Conservation (phyloP, 2,888 invertebrate species). For the Lepidocyrtoides sp. region DNA sequence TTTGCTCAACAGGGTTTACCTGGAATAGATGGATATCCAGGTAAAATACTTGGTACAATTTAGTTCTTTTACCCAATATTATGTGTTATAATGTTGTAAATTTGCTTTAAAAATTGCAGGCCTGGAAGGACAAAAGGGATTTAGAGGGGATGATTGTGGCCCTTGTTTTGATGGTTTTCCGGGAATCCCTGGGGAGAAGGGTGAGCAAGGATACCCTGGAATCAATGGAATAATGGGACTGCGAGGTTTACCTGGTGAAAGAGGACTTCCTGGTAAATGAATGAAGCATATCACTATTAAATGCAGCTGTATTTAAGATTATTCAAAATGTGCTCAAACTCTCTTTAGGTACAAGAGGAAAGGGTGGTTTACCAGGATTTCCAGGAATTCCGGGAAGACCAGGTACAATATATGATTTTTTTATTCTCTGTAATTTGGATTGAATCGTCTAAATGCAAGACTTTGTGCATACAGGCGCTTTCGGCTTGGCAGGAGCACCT, state of each 20-base stretch:
- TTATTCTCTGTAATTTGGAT: too few relatives aligned
- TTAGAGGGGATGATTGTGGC: conserved; percentile 89
- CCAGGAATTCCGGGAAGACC: conserved; percentile 86
- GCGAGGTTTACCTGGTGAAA: conserved; percentile 87
- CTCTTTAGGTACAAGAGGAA: conserved; percentile 87
- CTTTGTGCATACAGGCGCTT: conserved; percentile 51
- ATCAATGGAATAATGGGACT: conserved; percentile 86
- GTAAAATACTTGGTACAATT: conserved; percentile 86
- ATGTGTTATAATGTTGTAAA: too few relatives aligned
- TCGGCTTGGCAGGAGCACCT: conserved; percentile 72
- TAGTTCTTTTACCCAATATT: too few relatives aligned
- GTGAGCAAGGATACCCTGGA: conserved; percentile 88
- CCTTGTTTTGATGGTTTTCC: conserved; percentile 87
- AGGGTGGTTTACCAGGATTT: conserved; percentile 88
- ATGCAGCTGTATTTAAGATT: neutral
- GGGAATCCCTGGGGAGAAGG: conserved; percentile 88
- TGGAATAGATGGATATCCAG: conserved; percentile 88
- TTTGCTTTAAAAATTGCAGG: conserved; percentile 7
- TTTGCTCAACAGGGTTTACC: conserved; percentile 86
- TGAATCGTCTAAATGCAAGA: too few relatives aligned
- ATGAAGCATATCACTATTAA: neutral
- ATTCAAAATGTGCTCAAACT: too few relatives aligned
- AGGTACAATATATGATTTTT: conserved; percentile 63
- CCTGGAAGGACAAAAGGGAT: conserved; percentile 86
- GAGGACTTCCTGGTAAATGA: conserved; percentile 86